Evolutionary conservation across 2,888 invertebrate species (phyloP), one percentile per base, ranked within the genome.

Genomic region (Drosophila demipolita): DNA sequence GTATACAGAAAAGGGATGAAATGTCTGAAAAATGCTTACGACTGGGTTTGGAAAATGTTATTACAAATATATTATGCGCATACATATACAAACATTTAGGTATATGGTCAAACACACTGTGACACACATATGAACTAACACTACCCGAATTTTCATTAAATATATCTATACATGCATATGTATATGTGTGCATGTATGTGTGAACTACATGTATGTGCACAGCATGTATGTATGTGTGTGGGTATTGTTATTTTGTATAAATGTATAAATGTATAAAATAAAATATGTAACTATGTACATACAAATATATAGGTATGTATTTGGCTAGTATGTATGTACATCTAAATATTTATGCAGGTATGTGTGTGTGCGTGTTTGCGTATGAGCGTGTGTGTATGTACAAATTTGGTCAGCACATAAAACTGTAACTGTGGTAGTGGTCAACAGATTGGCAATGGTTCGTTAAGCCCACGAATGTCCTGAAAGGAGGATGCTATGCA

Each of bases 1-100:
- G 83, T 87, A 89, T 83, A 89, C 87, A 87, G 76, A 87, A 87
- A 89, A 87, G 87, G 87, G 87, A 87, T 87, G 87, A 87, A 87
- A 87, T 73, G 78, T 73, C 78, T 87, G 88, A 87, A 87, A 87
- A 87, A 87, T 87, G 87, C 87, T 87, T 89, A 85, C 86, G 80
- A 81, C 86, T 78, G 76, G 80, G 78, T 75, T 87, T 89, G 59
- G 79, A 84, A 85, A 85, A 85, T 85, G 89, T 88, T 86, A 88
- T 83, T 83, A 88, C 89, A 83, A 85, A 89, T 87, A 89, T 87
- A 87, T 89, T 89, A 82, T 88, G 81, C 81, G 71, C 66, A 83
- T 73, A 80, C 59, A 78, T 53, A 73, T 29, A 50, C 29, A 59
- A 66, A 42, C 50, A 35, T 50, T 15, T 50, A 54, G 6, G 32